A percentile compares a stretch with the other conserved stretches of the same genome.
Conservation (phyloP, 64 coral and sea anemone species). For the Exaiptasia diaphana region DNA sequence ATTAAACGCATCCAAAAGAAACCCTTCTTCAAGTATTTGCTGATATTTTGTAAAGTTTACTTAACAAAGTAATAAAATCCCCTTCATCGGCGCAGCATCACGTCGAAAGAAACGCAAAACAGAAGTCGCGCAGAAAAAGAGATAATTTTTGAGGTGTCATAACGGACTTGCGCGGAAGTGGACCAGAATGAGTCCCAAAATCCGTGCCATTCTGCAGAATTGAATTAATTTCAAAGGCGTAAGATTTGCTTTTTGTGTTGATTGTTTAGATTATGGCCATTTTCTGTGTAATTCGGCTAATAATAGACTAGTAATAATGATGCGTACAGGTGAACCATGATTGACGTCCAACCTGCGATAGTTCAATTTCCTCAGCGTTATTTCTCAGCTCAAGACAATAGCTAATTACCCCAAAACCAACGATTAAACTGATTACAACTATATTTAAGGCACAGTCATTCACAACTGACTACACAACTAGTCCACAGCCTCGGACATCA, state of each 20-base stretch:
- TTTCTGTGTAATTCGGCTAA: slow-evolving; percentile 72
- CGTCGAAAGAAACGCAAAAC: not conserved
- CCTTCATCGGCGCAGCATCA: not conserved
- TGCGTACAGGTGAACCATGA: slow-evolving; percentile 43
- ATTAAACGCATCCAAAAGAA: not conserved
- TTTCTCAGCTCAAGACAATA: slow-evolving; percentile 86
- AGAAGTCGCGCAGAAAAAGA: not conserved
- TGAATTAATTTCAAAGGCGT: not conserved
- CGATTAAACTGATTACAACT: slow-evolving; percentile 92
- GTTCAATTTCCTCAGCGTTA: slow-evolving; percentile 98
- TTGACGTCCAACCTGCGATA: slow-evolving; percentile 81
- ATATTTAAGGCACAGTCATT: slow-evolving; percentile 61
- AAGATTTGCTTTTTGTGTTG: slow-evolving; percentile 1
- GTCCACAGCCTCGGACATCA: not conserved
- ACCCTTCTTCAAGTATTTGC: not conserved
- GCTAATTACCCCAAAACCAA: slow-evolving; percentile 92
- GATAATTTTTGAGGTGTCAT: not conserved
- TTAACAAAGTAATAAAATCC: slow-evolving; percentile 14
- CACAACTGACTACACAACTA: not conserved
- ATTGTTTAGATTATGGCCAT: slow-evolving; percentile 34
- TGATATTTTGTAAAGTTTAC: not conserved
- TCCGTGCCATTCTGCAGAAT: no score
- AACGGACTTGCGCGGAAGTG: not conserved
- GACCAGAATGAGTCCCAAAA: not conserved
- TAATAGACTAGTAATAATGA: slow-evolving; percentile 33